Base-by-base conservation (phyloP, 2,113 vertebrate genomes). In the Crypturellus undulatus region DNA sequence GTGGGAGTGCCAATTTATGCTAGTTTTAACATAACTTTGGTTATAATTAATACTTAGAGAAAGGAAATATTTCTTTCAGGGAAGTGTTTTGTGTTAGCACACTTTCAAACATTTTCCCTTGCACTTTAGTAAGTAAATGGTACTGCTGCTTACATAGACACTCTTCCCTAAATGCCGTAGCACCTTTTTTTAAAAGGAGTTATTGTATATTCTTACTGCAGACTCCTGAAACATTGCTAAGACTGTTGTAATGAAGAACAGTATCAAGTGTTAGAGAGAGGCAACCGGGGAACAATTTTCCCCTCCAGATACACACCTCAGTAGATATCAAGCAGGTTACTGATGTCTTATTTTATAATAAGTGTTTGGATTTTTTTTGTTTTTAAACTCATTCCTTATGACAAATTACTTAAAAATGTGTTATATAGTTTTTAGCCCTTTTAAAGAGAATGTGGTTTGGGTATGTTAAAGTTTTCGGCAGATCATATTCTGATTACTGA, bases 401-500 rank as follows among this genome's bases (percentile, higher is more conserved):
- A 22, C 49, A 47, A 47, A 24, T 49, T 22, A 10, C 22, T 22
- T 49, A 24, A 91, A 87, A 89, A 90, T 32, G 49, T 16, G 22
- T 6, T 22, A 6, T 54, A n/a, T 45, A 21, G 38, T 67, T 95
- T 42, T 42, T 42, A 42, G 40, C 24, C 49, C 45, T 63, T 63
- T 88, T 18, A 30, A 79, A 59, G 19, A 84, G 45, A 56, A 87
- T 72, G n/a, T 42, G 58, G 20, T 81, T 95, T 94, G 86, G 77
- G 80, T 30, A 4, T 95, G 52, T 81, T 81, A 21, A 38, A 84
- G 68, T 32, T 81, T 92, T 89, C 91, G 91, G 21, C 91, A 96
- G 79, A 87, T 94, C 89, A 36, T 79, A 75, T 89, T 93, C 90
- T 84, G 69, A 58, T 93, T 34, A 43, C 86, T 92, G 84, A 93